Conservation (phyloP, 2,797 vertebrate species). For the Coregonus suidteri region DNA sequence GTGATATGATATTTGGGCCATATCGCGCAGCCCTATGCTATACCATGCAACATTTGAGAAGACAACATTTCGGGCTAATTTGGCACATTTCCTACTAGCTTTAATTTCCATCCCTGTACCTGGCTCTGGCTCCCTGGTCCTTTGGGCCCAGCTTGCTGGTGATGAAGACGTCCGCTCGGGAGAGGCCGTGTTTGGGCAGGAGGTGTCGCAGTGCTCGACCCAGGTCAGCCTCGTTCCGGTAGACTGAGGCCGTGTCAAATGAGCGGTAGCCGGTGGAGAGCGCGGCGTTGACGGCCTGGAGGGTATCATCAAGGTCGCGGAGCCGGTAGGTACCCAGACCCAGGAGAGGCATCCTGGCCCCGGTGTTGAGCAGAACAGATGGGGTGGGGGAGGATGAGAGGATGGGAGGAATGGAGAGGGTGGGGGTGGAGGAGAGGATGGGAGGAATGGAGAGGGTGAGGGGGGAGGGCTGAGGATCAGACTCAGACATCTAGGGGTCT, state of each 20-base stretch:
- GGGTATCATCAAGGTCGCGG: slow-evolving; percentile 57
- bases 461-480: too few relatives aligned
- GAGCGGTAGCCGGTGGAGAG: slow-evolving; percentile 78
- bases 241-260: slow-evolving; percentile 83
- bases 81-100: too few relatives aligned
- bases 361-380: slow-evolving; percentile 69
- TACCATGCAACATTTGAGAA: too few relatives aligned
- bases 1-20: too few relatives aligned
- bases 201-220: slow-evolving; percentile 73
- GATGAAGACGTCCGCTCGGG: neutral
- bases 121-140: slow-evolving; percentile 74
- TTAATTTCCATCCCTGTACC: too few relatives aligned
- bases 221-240: slow-evolving; percentile 77
- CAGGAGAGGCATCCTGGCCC: slow-evolving; percentile 77
- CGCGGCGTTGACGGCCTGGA: slow-evolving; percentile 72
- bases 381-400: neutral
- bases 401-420: too few relatives aligned
- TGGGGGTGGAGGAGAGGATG: too few relatives aligned
- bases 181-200: slow-evolving; percentile 74
- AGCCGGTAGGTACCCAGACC: slow-evolving; percentile 82
- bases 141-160: slow-evolving; percentile 78
- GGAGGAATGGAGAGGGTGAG: slow-evolving; percentile 32
- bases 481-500: too few relatives aligned
- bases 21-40: too few relatives aligned
- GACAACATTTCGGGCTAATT: too few relatives aligned